phyloP scores from a whole-genome alignment of 2,797 vertebrate genomes.

The Mareca penelope region DNA sequence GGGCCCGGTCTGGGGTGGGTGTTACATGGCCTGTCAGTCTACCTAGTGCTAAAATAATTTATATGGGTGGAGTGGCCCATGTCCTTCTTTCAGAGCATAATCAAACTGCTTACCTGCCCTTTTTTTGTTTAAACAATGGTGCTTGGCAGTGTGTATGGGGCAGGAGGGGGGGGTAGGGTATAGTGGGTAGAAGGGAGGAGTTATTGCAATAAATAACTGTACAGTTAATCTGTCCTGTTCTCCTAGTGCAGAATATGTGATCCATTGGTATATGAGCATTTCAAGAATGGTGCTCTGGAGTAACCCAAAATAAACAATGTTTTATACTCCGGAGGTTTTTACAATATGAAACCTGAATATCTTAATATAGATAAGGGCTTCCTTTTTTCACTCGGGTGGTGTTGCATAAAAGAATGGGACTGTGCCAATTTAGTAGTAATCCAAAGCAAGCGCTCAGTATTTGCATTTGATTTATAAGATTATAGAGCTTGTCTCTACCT shows the following conservation, averaged over 20 bases:
- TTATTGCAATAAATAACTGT: not conserved
- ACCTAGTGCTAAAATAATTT: not conserved
- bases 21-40: not conserved
- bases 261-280: rapidly evolving
- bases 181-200: not conserved
- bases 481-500: not conserved
- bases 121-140: not conserved
- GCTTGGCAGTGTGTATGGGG: not conserved
- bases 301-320: not conserved
- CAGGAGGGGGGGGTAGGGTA: too few relatives aligned
- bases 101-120: not conserved
- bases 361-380: not conserved
- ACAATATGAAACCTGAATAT: not conserved
- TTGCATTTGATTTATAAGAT: not conserved
- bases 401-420: not conserved
- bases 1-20: not conserved
- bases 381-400: not conserved
- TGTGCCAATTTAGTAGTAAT: not conserved
- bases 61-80: not conserved
- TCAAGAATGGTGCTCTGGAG: not conserved
- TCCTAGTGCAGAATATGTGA: not conserved
- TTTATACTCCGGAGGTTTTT: not conserved
- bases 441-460: not conserved
- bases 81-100: not conserved
- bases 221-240: not conserved